Percentiles rank a stretch among this genome's conserved stretches.
These are phyloP conservation scores for Eristalis arbustorum DNA, from an alignment of 2,888 invertebrate species.

Conservation along the genomic window DNA sequence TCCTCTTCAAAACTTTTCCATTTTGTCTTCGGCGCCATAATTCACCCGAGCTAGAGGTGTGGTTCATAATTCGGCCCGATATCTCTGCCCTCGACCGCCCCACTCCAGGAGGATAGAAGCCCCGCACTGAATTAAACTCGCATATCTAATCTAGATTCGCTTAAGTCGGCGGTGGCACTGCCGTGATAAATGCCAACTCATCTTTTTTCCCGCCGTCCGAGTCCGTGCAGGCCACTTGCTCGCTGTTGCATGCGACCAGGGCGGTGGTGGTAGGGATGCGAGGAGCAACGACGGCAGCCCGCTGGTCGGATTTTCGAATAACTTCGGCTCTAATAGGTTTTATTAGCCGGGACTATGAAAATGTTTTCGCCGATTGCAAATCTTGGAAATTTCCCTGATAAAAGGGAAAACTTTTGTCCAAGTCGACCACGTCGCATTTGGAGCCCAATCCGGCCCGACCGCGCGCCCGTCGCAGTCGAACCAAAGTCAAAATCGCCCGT, in stretches of 20 bases:
- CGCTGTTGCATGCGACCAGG: constrained; percentile 45
- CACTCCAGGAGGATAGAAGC: background rate
- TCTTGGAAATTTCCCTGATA: constrained; percentile 64
- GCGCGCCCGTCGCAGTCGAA: background rate
- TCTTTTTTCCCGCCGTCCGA: background rate
- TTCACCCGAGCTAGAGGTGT: background rate
- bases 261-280: no score
- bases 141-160: background rate
- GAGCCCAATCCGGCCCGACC: background rate
- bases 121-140: background rate
- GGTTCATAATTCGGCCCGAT: background rate
- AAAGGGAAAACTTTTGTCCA: constrained; percentile 51
- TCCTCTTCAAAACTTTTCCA: no score
- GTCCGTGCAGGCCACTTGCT: background rate
- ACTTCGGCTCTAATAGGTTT: constrained; percentile 64
- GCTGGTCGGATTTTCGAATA: constrained; percentile 6
- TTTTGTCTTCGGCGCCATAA: background rate
- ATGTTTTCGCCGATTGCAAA: constrained; percentile 66
- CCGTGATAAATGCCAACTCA: constrained; percentile 37
- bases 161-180: background rate
- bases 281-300: background rate
- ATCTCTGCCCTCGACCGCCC: background rate
- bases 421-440: background rate
- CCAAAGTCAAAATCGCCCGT: background rate
- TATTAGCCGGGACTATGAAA: constrained; percentile 59